Evolutionary conservation across 2,113 vertebrate genomes (phyloP), one percentile per base, ranked within the genome.

Genomic region (Saguinus midas): DNA sequence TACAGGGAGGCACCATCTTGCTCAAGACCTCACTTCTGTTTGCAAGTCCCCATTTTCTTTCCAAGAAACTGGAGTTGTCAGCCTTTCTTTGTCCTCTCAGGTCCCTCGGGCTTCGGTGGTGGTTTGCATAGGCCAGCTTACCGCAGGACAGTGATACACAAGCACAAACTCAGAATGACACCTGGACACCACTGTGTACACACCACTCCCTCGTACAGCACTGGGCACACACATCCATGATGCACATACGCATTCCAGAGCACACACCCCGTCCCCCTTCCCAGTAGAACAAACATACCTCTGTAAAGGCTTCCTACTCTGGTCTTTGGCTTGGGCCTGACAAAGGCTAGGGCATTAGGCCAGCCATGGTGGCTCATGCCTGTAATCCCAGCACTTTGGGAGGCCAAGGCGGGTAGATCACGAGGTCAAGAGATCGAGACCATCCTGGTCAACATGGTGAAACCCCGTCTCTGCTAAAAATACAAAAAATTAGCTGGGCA

Each of bases 301-400:
- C 83, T 94, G 11, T n/a, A 64, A 11, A 55, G 17, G 61, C 25
- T 90, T 87, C 87, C 92, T 76, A 61, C 20, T 85, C 55, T 86
- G 79, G 37, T 11, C 57, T 91, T 76, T 79, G 52, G 23, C 27
- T 81, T 68, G 55, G 4, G 45, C 43, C 21, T 73, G 12, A 27
- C 35, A 76, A 55, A 48, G 14, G 1, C 35, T 37, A 64, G 45
- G 37, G 5, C 35, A 21, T 29, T 23, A 68, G 70, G 12, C 23
- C 27, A 2, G 61, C 27, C 0, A 2, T 27, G 27, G 27, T 27
- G 27, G 61, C 61, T 64, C 27, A 64, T 12, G 27, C 61, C 58
- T 64, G 58, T 64, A 11, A 13, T 64, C 58, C 61, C 11, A 29
- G 61, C 61, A 29, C 27, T 64, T 64, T 64, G 61, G 11, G 61